These are phyloP conservation scores for Gasterosteus aculeatus DNA, from an alignment of 2,113 vertebrate species.

Conservation along the genomic window DNA sequence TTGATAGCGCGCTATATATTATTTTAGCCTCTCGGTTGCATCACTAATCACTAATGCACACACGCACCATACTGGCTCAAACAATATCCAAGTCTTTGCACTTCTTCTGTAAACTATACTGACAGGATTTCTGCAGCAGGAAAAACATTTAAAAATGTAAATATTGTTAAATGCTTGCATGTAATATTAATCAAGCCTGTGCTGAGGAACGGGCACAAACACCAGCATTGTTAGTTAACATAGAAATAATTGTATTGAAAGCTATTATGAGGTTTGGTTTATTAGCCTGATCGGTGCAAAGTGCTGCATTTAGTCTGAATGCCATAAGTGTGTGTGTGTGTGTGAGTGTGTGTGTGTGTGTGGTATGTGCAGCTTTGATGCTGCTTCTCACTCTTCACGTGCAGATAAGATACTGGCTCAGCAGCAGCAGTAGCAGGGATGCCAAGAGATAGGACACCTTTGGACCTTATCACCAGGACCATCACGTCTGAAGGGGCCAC, in stretches of 20 bases:
- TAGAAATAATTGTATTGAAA: background rate
- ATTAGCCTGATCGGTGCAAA: background rate
- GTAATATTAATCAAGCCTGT: background rate
- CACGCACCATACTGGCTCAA: background rate
- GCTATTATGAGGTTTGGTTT: background rate
- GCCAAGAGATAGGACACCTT: conserved; percentile 71
- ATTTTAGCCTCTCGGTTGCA: background rate
- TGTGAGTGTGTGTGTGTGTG: conserved; percentile 13
- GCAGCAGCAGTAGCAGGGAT: conserved; percentile 57
- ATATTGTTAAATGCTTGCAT: background rate
- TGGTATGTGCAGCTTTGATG: conserved; percentile 71
- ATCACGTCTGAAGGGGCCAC: conserved; percentile 56
- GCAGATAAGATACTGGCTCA: conserved; percentile 65
- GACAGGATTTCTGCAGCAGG: conserved; percentile 1
- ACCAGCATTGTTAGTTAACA: background rate
- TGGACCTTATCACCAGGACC: conserved; percentile 63
- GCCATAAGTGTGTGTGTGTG: conserved; percentile 12
- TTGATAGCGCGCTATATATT: background rate
- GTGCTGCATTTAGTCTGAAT: conserved; percentile 21
- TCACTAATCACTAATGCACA: background rate
- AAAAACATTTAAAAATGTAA: background rate
- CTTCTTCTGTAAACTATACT: background rate
- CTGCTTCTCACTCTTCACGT: conserved; percentile 73
- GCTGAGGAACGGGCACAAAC: background rate
- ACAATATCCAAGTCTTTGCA: background rate